These are phyloP conservation scores for Pogonocichla stellata DNA, from an alignment of 2,113 vertebrate genomes.

Conservation along the genomic window DNA sequence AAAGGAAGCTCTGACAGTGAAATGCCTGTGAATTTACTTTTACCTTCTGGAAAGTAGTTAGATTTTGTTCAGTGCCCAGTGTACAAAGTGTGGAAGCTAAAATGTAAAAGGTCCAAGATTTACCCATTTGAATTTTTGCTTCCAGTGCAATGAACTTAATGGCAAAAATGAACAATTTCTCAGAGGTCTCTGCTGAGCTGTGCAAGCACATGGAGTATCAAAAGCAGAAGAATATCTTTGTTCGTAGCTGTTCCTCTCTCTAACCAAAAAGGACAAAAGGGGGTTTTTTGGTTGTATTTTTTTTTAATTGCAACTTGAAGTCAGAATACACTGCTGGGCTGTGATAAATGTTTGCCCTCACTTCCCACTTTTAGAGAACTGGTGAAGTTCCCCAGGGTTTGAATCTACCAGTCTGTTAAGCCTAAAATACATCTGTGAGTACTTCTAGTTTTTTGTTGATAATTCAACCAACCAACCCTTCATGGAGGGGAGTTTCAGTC, in stretches of 20 bases:
- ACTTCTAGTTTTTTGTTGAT: not conserved
- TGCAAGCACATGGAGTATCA: not conserved
- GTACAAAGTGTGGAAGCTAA: not conserved
- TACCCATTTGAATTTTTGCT: not conserved
- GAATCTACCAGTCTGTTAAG: not conserved
- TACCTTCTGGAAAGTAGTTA: not conserved
- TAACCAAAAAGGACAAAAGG: not conserved
- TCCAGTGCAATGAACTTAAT: not conserved
- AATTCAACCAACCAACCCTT: not conserved
- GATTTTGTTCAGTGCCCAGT: not conserved
- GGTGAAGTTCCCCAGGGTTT: not conserved
- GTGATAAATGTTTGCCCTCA: not conserved
- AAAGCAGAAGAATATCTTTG: not conserved
- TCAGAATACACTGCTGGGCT: not conserved
- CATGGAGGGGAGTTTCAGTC: not conserved
- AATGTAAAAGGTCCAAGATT: not conserved
- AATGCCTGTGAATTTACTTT: not conserved
- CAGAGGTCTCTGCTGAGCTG: not conserved
- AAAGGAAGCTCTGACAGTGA: not conserved
- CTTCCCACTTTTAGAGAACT: not conserved
- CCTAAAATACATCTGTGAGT: not conserved
- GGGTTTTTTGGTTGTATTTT: not conserved
- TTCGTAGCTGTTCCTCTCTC: not conserved
- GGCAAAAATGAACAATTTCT: not conserved
- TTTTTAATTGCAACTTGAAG: not conserved